Percentiles rank a stretch among this genome's conserved stretches.
phyloP scores from a whole-genome alignment of 2,113 vertebrate species.

The Hystrix brachyura region DNA sequence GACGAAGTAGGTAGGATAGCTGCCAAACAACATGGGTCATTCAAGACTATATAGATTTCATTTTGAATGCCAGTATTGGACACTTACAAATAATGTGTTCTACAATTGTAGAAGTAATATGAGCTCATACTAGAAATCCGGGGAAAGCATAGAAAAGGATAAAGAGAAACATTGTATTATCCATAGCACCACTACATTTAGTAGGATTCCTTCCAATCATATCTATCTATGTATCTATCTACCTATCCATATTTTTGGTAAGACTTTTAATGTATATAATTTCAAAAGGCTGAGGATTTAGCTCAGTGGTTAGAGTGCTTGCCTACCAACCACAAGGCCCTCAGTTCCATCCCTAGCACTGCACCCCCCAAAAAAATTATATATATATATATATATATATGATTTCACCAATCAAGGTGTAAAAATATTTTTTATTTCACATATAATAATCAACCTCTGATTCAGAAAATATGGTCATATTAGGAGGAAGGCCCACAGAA shows the following conservation, averaged over 20 bases:
- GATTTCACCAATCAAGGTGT: neutral
- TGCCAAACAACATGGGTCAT: neutral
- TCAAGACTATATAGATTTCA: neutral
- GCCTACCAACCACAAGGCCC: no score
- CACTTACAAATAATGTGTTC: neutral
- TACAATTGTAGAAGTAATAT: neutral
- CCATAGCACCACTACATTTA: neutral
- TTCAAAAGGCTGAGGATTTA: neutral
- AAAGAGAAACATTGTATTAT: neutral
- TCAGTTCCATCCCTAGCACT: no score
- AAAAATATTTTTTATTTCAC: neutral
- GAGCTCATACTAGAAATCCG: neutral
- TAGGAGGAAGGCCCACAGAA: neutral
- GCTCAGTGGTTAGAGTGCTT: no score
- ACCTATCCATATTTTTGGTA: neutral
- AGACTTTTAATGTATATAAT: neutral
- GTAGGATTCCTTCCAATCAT: neutral
- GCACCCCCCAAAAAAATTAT: no score
- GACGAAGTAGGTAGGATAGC: accelerated
- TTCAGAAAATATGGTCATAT: neutral
- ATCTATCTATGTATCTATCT: neutral
- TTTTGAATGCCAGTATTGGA: neutral
- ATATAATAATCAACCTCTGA: neutral
- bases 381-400: no score
- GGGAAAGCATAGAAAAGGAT: neutral